Evolutionary conservation across 2,797 vertebrate genomes (phyloP).

Genomic region (Diglossa cyanea): DNA sequence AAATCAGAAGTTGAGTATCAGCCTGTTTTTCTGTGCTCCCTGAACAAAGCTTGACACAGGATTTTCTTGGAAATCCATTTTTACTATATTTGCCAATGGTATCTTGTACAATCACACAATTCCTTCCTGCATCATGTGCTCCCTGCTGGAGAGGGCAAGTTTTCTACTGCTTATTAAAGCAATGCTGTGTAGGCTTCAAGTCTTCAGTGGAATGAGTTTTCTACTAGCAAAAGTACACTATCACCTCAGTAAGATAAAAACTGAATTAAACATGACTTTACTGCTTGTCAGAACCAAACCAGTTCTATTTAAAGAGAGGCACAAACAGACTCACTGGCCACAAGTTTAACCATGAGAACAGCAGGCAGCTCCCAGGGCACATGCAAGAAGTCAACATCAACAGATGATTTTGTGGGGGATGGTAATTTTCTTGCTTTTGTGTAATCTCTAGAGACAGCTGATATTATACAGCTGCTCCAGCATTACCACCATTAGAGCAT

Average conservation of each 20-base stretch:
- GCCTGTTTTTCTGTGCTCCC: background rate
- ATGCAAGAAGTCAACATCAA: background rate
- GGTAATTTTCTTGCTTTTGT: background rate
- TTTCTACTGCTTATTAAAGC: background rate
- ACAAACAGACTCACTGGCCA: background rate
- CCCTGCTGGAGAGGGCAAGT: background rate
- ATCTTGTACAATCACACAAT: background rate
- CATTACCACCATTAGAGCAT: background rate
- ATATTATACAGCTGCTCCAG: background rate
- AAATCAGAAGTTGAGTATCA: background rate
- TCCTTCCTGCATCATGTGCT: background rate
- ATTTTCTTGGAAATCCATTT: background rate
- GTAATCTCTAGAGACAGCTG: background rate
- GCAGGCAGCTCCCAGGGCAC: background rate
- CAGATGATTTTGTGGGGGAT: background rate
- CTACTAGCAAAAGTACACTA: background rate
- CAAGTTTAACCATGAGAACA: background rate
- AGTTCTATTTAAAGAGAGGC: background rate
- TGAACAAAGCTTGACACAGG: background rate
- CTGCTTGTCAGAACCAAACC: background rate
- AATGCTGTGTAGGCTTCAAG: background rate
- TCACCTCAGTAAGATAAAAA: background rate
- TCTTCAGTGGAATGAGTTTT: background rate
- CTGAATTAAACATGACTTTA: background rate
- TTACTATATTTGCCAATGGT: background rate